Conservation (phyloP, 2,113 vertebrate genomes). For the Albula goreensis region DNA sequence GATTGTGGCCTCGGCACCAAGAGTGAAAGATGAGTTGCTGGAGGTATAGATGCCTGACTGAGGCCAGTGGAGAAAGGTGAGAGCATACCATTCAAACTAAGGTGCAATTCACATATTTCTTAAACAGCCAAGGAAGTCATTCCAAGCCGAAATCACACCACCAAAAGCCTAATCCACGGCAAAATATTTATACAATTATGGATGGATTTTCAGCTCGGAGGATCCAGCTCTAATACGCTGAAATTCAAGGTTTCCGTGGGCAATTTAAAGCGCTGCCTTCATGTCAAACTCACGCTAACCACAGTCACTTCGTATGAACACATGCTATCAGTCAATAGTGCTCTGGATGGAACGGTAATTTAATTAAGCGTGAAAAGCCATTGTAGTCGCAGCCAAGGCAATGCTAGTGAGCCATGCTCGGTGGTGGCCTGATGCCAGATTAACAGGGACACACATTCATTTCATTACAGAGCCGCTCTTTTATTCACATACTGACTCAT, state of each 20-base stretch:
- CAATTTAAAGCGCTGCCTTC: constrained; percentile 2
- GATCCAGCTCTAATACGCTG: neutral
- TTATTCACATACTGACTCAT: neutral
- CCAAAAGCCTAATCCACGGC: constrained; percentile 26
- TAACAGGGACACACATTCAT: constrained; percentile 16
- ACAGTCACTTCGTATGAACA: constrained; percentile 36
- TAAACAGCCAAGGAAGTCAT: neutral
- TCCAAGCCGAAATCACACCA: constrained; percentile 32
- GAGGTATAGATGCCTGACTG: too few relatives aligned
- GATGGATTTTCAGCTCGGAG: constrained; percentile 23
- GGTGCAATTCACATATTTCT: neutral
- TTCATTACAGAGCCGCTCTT: neutral
- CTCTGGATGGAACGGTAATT: constrained; percentile 29
- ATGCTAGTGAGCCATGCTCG: constrained; percentile 18
- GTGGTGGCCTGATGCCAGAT: neutral
- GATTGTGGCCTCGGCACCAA: neutral
- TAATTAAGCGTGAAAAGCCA: constrained; percentile 38
- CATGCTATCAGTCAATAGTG: constrained; percentile 12
- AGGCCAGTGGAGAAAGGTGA: neutral
- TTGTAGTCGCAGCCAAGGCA: constrained; percentile 19
- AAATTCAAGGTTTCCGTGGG: constrained; percentile 24
- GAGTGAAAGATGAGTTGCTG: neutral
- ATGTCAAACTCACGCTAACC: constrained; percentile 35
- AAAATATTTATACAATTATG: constrained; percentile 21
- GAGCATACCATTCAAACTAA: neutral